Evolutionary conservation across 2,113 vertebrate species (phyloP), one percentile per base, ranked within the genome.

Genomic region (Microcebus lehilahytsara): DNA sequence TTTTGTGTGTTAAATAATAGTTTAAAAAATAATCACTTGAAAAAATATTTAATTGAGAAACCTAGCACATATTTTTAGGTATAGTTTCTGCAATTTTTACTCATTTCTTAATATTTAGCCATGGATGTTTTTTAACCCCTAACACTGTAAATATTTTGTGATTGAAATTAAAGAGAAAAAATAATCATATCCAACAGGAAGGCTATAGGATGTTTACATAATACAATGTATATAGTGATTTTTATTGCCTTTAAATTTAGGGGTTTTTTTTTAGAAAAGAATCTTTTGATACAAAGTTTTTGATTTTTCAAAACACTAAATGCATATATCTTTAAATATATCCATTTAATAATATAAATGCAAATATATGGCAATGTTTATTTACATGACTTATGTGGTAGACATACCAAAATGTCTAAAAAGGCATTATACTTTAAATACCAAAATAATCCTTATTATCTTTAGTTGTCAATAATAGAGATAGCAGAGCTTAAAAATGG

Each of bases 81-180:
- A 17, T 13, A 75, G 75, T 2, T 78, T 88, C 77, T 95, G 53
- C 25, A 74, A 1, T 67, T 87, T 97, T 66, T 10, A 89, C 53
- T 96, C 32, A 74, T 64, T 97, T 96, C 40, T 84, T 98, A 95
- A 93, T 85, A 85, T 84, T 89, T 98, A 97, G 95, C 92, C 49
- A 13, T 62, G 56, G n/a, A 46, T 92, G 42, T 86, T 96, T 94
- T 94, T 96, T 96, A 97, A 96, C 92, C 32, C 4, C 14, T 97
- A 97, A 97, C 92, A 92, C 62, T 85, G 94, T 69, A 87, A 97
- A 67, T 80, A 64, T 72, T 83, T 95, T 95, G 19, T 89, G 30
- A 81, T 80, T 96, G 17, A 89, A 84, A 56, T 37, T 75, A 72
- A 95, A 92, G 6, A 32, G 37, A 19, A 42, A 22, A 74, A 66